Percentiles rank a stretch among this genome's conserved stretches.
These are phyloP conservation scores for honey bee (Apis mellifera) DNA, from an alignment of 1,140 invertebrate species.

Conservation along the genomic window DNA sequence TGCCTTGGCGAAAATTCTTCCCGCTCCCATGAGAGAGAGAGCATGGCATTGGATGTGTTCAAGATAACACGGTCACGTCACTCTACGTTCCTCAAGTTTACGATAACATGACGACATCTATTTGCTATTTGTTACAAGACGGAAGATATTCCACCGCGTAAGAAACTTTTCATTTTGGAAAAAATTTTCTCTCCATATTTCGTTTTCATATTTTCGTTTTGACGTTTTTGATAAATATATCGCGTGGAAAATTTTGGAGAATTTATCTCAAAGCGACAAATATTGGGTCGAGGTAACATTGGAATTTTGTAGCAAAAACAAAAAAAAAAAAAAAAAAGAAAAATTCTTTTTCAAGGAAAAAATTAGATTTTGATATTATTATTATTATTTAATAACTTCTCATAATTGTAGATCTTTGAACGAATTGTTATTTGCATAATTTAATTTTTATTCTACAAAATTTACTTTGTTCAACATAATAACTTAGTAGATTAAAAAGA, in stretches of 20 bases:
- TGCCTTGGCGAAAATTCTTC: constrained; percentile 21
- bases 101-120: constrained; percentile 25
- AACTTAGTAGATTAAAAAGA: too few species aligned
- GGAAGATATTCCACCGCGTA: background rate
- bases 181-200: background rate
- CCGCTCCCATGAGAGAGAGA: constrained; percentile 8
- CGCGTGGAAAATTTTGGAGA: too few species aligned
- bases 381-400: background rate
- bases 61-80: constrained; percentile 47
- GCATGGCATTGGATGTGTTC: constrained; percentile 14
- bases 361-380: background rate
- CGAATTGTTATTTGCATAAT: too few species aligned
- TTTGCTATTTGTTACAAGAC: constrained; percentile 19
- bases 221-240: too few species aligned
- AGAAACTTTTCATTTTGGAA: background rate
- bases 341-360: background rate
- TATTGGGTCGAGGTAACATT: too few species aligned
- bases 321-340: background rate
- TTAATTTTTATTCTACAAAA: too few species aligned
- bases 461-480: too few species aligned
- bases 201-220: too few species aligned
- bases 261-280: too few species aligned
- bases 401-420: background rate
- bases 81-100: constrained; percentile 26
- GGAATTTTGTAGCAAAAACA: too few species aligned